These are phyloP conservation scores for Hypotaenidia philippensis DNA, from an alignment of 2,797 vertebrate genomes.

Conservation along the genomic window DNA sequence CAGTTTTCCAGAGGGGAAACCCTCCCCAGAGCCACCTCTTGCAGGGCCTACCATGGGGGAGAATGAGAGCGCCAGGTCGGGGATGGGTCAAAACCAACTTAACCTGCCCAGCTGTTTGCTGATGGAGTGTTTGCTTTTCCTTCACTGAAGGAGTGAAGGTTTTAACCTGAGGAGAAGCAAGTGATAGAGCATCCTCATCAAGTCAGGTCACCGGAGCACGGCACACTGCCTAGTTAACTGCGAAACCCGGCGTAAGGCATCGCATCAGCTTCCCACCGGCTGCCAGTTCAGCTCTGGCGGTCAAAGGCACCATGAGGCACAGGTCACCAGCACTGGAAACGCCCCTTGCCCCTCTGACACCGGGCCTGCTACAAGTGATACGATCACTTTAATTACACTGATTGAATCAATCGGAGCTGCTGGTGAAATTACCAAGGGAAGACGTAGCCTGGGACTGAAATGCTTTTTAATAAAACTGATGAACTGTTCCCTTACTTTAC, in stretches of 20 bases:
- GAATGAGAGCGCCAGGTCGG: fast-evolving
- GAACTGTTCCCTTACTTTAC: not conserved
- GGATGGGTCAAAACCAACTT: fast-evolving
- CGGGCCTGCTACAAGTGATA: not conserved
- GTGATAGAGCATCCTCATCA: not conserved
- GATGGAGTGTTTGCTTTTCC: fast-evolving
- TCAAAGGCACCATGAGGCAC: not conserved
- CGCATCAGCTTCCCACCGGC: not conserved
- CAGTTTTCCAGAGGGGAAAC: not conserved
- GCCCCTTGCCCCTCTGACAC: not conserved
- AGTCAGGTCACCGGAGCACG: not conserved
- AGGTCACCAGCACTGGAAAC: not conserved
- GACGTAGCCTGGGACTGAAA: not conserved
- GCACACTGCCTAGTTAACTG: not conserved
- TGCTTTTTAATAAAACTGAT: not conserved
- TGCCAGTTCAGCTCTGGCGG: not conserved
- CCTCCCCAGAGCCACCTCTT: not conserved
- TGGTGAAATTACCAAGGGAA: not conserved
- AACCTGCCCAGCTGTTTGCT: not conserved
- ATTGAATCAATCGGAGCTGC: not conserved
- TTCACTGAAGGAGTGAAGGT: not conserved
- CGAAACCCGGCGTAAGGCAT: fast-evolving
- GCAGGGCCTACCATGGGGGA: not conserved
- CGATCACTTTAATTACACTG: not conserved
- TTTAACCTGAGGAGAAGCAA: not conserved